Conservation (phyloP, 2,888 invertebrate species). For the Caenorhabditis plicata region DNA sequence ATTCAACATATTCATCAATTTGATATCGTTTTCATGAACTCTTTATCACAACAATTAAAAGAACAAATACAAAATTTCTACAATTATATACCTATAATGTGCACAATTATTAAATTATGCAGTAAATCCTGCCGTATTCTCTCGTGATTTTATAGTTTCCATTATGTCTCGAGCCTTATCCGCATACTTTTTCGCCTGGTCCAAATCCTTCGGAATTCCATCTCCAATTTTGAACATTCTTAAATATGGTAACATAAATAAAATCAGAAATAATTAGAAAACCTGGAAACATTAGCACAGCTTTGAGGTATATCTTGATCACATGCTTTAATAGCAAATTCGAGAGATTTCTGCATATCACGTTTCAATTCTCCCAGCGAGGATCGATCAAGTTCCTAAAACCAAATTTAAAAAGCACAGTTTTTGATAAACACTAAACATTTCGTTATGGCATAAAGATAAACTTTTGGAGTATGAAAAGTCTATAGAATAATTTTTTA, state of each 20-base stretch:
- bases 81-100: not conserved
- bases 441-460: too few species aligned
- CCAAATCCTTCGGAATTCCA: slow-evolving; percentile 54
- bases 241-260: slow-evolving; percentile 14
- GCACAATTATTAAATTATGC: slow-evolving; percentile 16
- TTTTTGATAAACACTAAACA: too few species aligned
- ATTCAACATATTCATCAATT: too few species aligned
- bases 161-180: slow-evolving; percentile 51
- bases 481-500: too few species aligned
- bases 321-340: slow-evolving; percentile 79
- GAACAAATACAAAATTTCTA: slow-evolving; percentile 9
- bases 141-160: slow-evolving; percentile 40
- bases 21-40: not conserved
- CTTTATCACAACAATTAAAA: not conserved
- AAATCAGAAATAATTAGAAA: not conserved
- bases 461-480: too few species aligned
- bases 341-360: slow-evolving; percentile 75
- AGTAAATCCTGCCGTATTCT: slow-evolving; percentile 44
- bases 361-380: slow-evolving; percentile 45
- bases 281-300: slow-evolving; percentile 80
- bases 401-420: slow-evolving; percentile 1
- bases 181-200: slow-evolving; percentile 49
- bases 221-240: slow-evolving; percentile 68
- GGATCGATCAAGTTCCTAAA: slow-evolving; percentile 42
- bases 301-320: slow-evolving; percentile 82